Evolutionary conservation across 2,888 invertebrate species (phyloP).

Genomic region (Congeria kusceri): DNA sequence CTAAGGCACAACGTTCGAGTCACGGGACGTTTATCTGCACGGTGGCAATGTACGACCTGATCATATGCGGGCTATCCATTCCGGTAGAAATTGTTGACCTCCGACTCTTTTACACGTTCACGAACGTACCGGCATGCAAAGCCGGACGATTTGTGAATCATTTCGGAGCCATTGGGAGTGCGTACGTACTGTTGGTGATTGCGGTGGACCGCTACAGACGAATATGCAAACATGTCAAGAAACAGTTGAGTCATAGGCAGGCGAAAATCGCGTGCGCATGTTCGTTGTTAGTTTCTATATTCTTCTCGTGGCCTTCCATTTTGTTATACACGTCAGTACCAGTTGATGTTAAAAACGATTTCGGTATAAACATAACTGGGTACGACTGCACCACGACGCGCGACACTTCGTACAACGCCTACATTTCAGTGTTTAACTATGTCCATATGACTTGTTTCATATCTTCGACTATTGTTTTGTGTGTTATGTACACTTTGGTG

Average conservation of each 20-base stretch:
- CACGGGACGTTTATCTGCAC: constrained; percentile 71
- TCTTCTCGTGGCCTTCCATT: constrained; percentile 67
- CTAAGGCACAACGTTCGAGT: constrained; percentile 64
- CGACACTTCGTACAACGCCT: constrained; percentile 46
- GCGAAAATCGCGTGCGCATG: constrained; percentile 56
- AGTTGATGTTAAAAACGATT: constrained; percentile 52
- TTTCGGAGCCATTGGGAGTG: constrained; percentile 66
- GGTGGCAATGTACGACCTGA: constrained; percentile 70
- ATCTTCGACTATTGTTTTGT: constrained; percentile 47
- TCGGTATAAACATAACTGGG: constrained; percentile 48
- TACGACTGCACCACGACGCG: constrained; percentile 72
- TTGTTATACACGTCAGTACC: constrained; percentile 68
- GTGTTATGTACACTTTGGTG: constrained; percentile 67
- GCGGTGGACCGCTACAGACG: constrained; percentile 74
- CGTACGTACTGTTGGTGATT: constrained; percentile 66
- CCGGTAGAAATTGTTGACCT: constrained; percentile 76
- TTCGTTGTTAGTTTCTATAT: constrained; percentile 40
- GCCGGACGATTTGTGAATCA: constrained; percentile 65
- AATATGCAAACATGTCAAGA: constrained; percentile 73
- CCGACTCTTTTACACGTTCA: constrained; percentile 69
- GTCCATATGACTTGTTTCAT: constrained; percentile 68
- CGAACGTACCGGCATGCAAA: constrained; percentile 65
- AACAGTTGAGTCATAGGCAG: constrained; percentile 64
- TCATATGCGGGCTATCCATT: constrained; percentile 68
- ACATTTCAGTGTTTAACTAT: constrained; percentile 68